These are phyloP conservation scores for Drosophila suboccidentalis DNA, from an alignment of 2,888 invertebrate species.

Conservation along the genomic window DNA sequence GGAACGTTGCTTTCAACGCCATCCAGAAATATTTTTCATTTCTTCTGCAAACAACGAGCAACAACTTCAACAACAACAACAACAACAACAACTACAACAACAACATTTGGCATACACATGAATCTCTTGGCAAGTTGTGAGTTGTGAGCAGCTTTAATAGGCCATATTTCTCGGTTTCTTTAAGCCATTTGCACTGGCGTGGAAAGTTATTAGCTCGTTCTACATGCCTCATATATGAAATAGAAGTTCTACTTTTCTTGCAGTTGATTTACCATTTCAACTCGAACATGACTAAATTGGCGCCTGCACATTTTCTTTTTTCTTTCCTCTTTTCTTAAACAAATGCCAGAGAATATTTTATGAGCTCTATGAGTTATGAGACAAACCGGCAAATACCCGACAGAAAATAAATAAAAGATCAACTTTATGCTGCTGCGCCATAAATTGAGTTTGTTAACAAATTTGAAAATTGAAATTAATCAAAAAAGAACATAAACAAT, in stretches of 20 bases:
- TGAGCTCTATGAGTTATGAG: slow-evolving; percentile 42
- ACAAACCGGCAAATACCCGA: slow-evolving; percentile 1
- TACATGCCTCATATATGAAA: slow-evolving; percentile 16
- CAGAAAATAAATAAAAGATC: slow-evolving; percentile 25
- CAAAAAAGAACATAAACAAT: background rate
- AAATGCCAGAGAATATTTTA: slow-evolving; percentile 41
- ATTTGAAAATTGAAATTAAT: slow-evolving; percentile 7
- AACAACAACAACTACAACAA: slow-evolving; percentile 1
- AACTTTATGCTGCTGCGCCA: background rate
- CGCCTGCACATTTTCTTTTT: slow-evolving; percentile 32
- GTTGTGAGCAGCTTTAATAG: slow-evolving; percentile 33
- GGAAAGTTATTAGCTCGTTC: slow-evolving; percentile 67
- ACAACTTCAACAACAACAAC: background rate
- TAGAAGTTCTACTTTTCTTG: slow-evolving; percentile 21
- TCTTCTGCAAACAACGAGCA: slow-evolving; percentile 24
- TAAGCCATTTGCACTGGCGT: slow-evolving; percentile 50
- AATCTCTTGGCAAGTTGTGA: slow-evolving; percentile 29
- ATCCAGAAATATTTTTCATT: slow-evolving; percentile 73
- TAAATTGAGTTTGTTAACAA: slow-evolving; percentile 3
- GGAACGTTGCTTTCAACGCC: slow-evolving; percentile 69
- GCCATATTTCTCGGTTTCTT: slow-evolving; percentile 27
- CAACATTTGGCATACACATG: slow-evolving; percentile 38
- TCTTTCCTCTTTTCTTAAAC: slow-evolving; percentile 28
- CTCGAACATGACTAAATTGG: slow-evolving; percentile 32
- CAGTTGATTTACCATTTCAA: slow-evolving; percentile 65